Evolutionary conservation across 2,797 vertebrate genomes (phyloP).

Genomic region (Carapus acus): DNA sequence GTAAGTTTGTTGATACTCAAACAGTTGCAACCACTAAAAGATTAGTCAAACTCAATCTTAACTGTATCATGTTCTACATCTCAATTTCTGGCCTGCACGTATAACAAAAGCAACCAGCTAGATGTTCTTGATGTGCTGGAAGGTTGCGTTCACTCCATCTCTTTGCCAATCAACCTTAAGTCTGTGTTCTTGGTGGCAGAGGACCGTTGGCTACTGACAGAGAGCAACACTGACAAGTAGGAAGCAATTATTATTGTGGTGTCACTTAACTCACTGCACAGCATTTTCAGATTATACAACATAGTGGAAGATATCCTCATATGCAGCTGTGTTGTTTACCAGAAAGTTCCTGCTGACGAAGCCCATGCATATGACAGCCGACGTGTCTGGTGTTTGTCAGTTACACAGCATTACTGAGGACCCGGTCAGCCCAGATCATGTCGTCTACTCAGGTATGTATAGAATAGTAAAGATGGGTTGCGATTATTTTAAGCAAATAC

Average conservation of each 20-base stretch:
- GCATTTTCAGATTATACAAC: no score
- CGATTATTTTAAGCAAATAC: no score
- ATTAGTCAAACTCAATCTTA: no score
- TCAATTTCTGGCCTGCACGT: constrained; percentile 1
- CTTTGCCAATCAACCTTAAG: constrained; percentile 82
- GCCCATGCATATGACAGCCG: constrained; percentile 75
- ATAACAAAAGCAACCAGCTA: constrained; percentile 74
- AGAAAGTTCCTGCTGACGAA: constrained; percentile 96
- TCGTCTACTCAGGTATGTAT: constrained; percentile 73
- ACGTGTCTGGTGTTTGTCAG: constrained; percentile 82
- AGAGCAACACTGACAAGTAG: constrained; percentile 83
- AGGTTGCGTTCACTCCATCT: constrained; percentile 83
- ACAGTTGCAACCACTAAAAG: background rate
- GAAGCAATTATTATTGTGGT: constrained; percentile 6
- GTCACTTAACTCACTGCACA: no score
- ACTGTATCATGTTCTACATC: no score
- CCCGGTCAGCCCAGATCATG: constrained; percentile 76
- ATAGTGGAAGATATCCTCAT: background rate
- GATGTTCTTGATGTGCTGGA: constrained; percentile 90
- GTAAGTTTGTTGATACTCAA: constrained; percentile 63
- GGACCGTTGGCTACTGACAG: constrained; percentile 90
- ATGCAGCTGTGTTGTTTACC: constrained; percentile 15
- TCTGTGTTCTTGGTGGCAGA: constrained; percentile 87
- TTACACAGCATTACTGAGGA: constrained; percentile 85
- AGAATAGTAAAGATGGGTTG: no score